Evolutionary conservation across 23 tunicate species (phyloP).

Genomic region (Ascidia mentula): DNA sequence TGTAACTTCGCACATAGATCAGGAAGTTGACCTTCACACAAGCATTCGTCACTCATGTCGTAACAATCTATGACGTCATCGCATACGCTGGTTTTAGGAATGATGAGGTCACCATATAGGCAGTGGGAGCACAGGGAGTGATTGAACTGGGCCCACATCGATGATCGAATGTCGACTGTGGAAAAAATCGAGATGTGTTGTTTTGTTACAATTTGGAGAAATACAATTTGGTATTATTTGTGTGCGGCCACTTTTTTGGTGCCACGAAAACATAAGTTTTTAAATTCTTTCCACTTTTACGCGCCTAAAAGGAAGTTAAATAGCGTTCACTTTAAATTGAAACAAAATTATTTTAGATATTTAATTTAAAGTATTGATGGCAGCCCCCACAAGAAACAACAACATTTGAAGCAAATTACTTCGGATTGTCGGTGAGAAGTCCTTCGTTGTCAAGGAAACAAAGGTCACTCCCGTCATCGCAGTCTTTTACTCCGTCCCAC

Average conservation of each 20-base stretch:
- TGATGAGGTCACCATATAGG: constrained; percentile 19
- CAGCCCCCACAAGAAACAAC: too few relatives aligned
- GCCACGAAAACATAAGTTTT: too few relatives aligned
- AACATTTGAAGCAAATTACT: background rate
- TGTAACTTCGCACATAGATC: constrained; percentile 6
- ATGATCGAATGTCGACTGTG: background rate
- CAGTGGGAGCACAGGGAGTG: constrained; percentile 25
- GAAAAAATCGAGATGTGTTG: too few relatives aligned
- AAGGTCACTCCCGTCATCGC: constrained; percentile 2
- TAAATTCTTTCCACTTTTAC: too few relatives aligned
- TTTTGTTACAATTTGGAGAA: too few relatives aligned
- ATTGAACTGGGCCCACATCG: background rate
- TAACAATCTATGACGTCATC: constrained; percentile 47
- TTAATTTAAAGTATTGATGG: too few relatives aligned
- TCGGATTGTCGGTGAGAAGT: background rate
- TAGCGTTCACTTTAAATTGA: too few relatives aligned
- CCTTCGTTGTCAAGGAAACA: background rate
- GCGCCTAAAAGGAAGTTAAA: too few relatives aligned
- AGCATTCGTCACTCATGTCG: constrained; percentile 46
- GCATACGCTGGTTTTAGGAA: constrained; percentile 29
- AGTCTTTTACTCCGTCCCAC: background rate
- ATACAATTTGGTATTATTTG: too few relatives aligned
- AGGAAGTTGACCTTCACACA: constrained; percentile 19
- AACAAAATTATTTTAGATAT: too few relatives aligned
- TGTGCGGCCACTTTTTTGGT: too few relatives aligned